phyloP scores from a whole-genome alignment of 1,140 invertebrate species.

The Saxidomus purpurata region DNA sequence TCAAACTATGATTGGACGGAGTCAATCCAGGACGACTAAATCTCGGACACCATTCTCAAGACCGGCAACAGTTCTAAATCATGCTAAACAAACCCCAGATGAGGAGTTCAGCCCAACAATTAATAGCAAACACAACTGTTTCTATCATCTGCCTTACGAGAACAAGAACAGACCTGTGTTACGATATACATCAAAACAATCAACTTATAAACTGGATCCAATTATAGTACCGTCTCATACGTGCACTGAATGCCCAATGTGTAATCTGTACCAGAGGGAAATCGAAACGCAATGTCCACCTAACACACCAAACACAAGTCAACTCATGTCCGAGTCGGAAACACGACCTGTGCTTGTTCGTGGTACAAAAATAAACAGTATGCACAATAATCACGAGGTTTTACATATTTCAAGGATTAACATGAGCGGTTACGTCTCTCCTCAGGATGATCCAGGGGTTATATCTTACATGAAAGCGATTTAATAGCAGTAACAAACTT shows the following conservation, averaged over 20 bases:
- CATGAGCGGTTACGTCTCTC: neutral
- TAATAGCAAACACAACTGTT: neutral
- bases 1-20: constrained; percentile 27
- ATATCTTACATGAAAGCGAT: neutral
- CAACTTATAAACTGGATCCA: constrained; percentile 64
- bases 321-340: constrained; percentile 25
- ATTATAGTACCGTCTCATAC: constrained; percentile 76
- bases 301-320: constrained; percentile 69
- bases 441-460: neutral
- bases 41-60: constrained; percentile 22
- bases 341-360: neutral
- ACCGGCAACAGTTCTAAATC: neutral
- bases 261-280: constrained; percentile 61
- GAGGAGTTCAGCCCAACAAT: neutral
- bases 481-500: neutral
- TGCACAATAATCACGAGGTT: neutral
- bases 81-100: neutral
- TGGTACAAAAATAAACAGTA: neutral
- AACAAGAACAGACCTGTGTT: constrained; percentile 60
- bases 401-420: constrained; percentile 40
- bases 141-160: neutral
- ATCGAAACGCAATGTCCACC: constrained; percentile 67
- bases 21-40: constrained; percentile 1
- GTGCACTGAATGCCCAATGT: constrained; percentile 73
- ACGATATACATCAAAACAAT: constrained; percentile 67